phyloP scores from a whole-genome alignment of 1,140 invertebrate species.

The Drosophila orosa region DNA sequence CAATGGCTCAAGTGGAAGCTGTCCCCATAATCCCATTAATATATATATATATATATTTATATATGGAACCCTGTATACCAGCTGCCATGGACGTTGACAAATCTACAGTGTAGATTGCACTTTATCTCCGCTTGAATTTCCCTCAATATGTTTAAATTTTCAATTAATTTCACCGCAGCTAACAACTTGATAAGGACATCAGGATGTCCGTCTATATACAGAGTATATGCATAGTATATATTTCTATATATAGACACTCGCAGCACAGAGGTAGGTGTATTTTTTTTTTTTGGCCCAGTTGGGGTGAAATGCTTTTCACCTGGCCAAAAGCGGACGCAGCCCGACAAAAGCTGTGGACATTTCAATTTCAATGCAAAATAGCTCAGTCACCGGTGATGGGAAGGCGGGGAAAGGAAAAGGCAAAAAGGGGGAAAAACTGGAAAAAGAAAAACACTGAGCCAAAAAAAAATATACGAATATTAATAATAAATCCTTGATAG shows the following conservation, averaged over 20 bases:
- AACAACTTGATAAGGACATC: constrained; percentile 12
- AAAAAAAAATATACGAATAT: neutral
- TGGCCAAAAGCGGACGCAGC: constrained; percentile 23
- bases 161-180: constrained; percentile 38
- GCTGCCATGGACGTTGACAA: constrained; percentile 34
- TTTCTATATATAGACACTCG: neutral
- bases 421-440: neutral
- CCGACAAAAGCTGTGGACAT: constrained; percentile 59
- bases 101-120: constrained; percentile 22
- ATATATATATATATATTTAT: neutral
- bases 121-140: constrained; percentile 28
- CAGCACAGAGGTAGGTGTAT: constrained; percentile 12
- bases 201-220: neutral
- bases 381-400: constrained; percentile 28
- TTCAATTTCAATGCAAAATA: constrained; percentile 79
- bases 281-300: constrained; percentile 44
- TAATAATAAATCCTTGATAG: neutral
- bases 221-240: neutral
- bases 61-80: constrained; percentile 26
- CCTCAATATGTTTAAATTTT: constrained; percentile 35
- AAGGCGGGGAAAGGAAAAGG: neutral
- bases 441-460: constrained; percentile 7
- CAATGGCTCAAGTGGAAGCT: neutral
- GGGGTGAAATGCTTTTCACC: constrained; percentile 30
- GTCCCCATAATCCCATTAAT: constrained; percentile 1